Evolutionary conservation across 2,113 vertebrate species (phyloP).

Genomic region (Rana temporaria): DNA sequence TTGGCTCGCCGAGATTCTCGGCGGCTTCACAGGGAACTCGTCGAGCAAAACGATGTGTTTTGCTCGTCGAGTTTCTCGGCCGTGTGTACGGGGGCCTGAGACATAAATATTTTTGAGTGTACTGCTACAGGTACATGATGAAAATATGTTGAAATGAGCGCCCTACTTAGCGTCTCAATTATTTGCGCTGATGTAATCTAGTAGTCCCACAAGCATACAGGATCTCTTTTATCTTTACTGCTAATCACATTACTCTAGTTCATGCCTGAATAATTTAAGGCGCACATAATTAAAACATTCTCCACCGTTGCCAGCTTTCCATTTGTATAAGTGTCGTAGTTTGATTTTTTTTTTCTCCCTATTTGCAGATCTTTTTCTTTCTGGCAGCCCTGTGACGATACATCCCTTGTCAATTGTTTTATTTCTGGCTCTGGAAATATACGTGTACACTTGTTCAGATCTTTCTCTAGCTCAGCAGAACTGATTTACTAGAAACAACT

Average conservation of each 20-base stretch:
- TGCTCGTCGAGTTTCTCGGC: no score
- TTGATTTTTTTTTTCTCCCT: slow-evolving; percentile 6
- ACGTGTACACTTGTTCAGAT: slow-evolving; percentile 2
- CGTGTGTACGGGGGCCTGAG: no score
- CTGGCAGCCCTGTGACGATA: slow-evolving; percentile 21
- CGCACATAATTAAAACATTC: slow-evolving; percentile 51
- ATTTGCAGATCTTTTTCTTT: slow-evolving; percentile 34
- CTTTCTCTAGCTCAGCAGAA: neutral
- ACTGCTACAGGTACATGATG: slow-evolving; percentile 11
- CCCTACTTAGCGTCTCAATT: slow-evolving; percentile 32
- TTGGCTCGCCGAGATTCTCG: no score
- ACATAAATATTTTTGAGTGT: neutral
- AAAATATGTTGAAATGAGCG: slow-evolving; percentile 13
- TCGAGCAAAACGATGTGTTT: no score
- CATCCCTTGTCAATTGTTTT: slow-evolving; percentile 41
- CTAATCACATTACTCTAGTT: slow-evolving; percentile 44
- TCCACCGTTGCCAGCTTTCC: slow-evolving; percentile 45
- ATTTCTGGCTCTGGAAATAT: neutral
- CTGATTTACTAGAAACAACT: neutral
- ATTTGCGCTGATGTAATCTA: slow-evolving; percentile 44
- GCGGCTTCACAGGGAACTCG: no score
- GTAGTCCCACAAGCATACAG: slow-evolving; percentile 25
- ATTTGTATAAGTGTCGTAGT: slow-evolving; percentile 36
- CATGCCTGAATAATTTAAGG: slow-evolving; percentile 46
- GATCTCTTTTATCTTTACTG: slow-evolving; percentile 46